Evolutionary conservation across 2,797 vertebrate genomes (phyloP), one percentile per base, ranked within the genome.

Genomic region (Notamacropus eugenii): DNA sequence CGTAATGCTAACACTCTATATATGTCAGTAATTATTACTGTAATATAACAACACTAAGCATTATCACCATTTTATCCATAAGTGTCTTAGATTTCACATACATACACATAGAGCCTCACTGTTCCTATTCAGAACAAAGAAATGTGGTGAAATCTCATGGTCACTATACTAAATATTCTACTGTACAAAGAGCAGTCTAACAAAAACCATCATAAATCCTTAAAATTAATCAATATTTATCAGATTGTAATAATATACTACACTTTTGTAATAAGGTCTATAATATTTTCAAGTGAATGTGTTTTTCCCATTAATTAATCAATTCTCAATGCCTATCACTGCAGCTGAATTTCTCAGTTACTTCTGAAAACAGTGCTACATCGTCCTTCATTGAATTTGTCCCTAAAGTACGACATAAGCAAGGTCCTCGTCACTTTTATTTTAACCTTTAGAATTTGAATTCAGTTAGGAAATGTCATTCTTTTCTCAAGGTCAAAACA

Each of bases 401-500:
- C 27, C 31, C 90, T 57, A 58, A 91, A 90, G 1, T 54, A 0
- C 8, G 74, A 29, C 0, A 67, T 40, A 93, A 90, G 9, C 62
- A 54, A n/a, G 8, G 0, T 46, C 10, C 46, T 13, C 52, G 50
- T 59, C 50, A 56, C 93, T 82, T 52, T 93, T n/a, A 91, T 92
- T 55, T 91, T 87, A 93, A 59, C 31, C 82, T 55, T 91, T n/a
- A 56, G 9, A 92, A 93, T 96, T 96, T 74, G 3, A 91, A 91
- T 92, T 6, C 50, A 27, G 27, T 90, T 91, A 90, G 13, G 82
- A 91, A 12, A 82, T 56, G 16, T 92, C 54, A 8, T 67, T 3
- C 90, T 31, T 40, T 59, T 93, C 28, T 14, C 90, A 93, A 95
- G 19, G 40, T 90, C 54, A 93, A 94, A 96, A 55, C 55, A 93